Evolutionary conservation across 1,140 invertebrate species (phyloP), one percentile per base, ranked within the genome.

Genomic region (Arctopsyche grandis): DNA sequence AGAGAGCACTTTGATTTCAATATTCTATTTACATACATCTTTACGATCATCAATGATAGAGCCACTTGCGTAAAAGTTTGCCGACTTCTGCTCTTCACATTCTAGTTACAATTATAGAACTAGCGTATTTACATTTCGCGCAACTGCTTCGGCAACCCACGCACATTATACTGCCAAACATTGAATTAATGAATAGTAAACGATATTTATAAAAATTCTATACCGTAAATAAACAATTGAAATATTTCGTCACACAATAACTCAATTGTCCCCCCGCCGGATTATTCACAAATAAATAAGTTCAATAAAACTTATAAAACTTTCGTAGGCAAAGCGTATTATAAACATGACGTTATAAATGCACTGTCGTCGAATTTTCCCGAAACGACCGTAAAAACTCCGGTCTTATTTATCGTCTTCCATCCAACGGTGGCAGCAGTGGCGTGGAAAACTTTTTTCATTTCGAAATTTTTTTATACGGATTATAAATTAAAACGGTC

Each of bases 401-500:
- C 48, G 10, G 48, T 52, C 10, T 22, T 9, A 76, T 24, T 76
- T 76, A 63, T 38, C 56, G 29, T 76, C 63, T 63, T 66, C 29
- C 29, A 38, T 38, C 29, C 29, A 38, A 12, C 56, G 9, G 3
- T 1, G 14, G 14, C n/a, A 9, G 9, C 7, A 29, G n/a, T 24
- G 44, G 29, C 44, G 19, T 24, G 69, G 16, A 71, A 46, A 71
- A 46, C 9, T 43, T 74, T 76, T 63, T 76, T 76, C 26, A 48
- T 74, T 22, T 52, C 16, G 4, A 26, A 63, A 16, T 56, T 76
- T 74, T 74, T 76, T 63, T 74, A 74, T 74, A 16, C 22, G 71
- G n/a, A 58, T 76, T 76, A 76, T 76, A 76, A 76, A 76, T 76
- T 56, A 76, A 63, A 76, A 76, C 46, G 74, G 38, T 76, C 74